Evolutionary conservation across 2,888 invertebrate species (phyloP), one percentile per base, ranked within the genome.

Genomic region (Meghimatium bilineatum): DNA sequence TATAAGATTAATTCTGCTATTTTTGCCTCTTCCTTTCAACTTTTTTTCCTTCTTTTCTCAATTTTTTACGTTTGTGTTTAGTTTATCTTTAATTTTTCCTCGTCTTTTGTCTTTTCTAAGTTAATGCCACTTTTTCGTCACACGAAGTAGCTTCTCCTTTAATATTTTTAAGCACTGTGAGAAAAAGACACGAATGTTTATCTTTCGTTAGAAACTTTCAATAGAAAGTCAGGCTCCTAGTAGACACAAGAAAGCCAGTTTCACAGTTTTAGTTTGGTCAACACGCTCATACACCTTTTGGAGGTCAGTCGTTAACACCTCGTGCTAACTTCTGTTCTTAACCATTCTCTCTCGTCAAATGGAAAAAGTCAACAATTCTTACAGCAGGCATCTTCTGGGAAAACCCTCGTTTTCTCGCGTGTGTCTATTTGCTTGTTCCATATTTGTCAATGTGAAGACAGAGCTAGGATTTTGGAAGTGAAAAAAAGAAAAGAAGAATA

Each of bases 341-440:
- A 14, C 23, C 34, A 17, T 12, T 17, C 17, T 67, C 34, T 67
- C 67, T 32, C 34, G 17, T 34, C 67, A 34, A 20, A 67, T 67
- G 67, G 67, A 67, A 67, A 67, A 34, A 67, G 67, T 67, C 67
- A 67, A 67, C 67, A 67, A 14, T 32, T 67, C 67, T 14, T 32
- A 29, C 66, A 32, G 34, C 29, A 29, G n/a, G 56, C 26, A 26
- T 56, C 44, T 44, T 44, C 44, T 5, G 44, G 44, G 44, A 44
- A 44, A 44, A 44, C 66, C 66, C 66, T n/a, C 66, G 66, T 66
- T 5, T n/a, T 29, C n/a, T 12, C 12, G 66, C 23, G n/a, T 66
- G 66, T 66, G 12, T 66, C 12, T 66, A n/a, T 66, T 66, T 66
- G n/a, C 66, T 10, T 66, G n/a, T 66, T 26, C 66, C 66, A 66